These are phyloP conservation scores for Schizaphis graminum DNA, from an alignment of 2,888 invertebrate species.

Conservation along the genomic window DNA sequence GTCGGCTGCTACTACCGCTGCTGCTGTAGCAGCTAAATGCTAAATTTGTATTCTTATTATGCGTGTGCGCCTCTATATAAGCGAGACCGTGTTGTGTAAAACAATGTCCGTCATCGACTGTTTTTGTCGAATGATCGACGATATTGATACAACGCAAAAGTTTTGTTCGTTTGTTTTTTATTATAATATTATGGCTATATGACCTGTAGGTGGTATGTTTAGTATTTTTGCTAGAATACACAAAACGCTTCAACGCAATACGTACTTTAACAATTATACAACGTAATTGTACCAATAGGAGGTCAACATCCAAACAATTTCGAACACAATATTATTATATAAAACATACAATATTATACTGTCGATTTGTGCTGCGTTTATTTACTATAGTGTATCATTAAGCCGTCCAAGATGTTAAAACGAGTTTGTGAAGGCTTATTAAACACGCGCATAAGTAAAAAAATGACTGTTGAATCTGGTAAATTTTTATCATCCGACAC, in stretches of 20 bases:
- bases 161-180: neutral
- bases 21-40: neutral
- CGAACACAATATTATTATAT: neutral
- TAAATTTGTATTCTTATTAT: constrained; percentile 30
- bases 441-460: neutral
- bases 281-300: neutral
- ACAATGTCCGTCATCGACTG: neutral
- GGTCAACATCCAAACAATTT: neutral
- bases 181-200: neutral
- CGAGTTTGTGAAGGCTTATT: constrained; percentile 27
- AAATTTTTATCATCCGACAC: neutral
- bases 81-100: neutral
- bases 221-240: neutral
- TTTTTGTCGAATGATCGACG: neutral
- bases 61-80: neutral
- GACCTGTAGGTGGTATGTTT: neutral
- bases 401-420: constrained; percentile 10
- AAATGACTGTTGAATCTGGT: neutral
- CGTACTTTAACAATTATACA: neutral
- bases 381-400: constrained; percentile 20
- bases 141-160: neutral
- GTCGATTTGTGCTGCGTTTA: neutral
- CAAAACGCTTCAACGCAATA: neutral
- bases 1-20: neutral
- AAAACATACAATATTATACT: constrained; percentile 8